Evolutionary conservation across 2,113 vertebrate genomes (phyloP), one percentile per base, ranked within the genome.

Genomic region (Chlamydotis undulata): DNA sequence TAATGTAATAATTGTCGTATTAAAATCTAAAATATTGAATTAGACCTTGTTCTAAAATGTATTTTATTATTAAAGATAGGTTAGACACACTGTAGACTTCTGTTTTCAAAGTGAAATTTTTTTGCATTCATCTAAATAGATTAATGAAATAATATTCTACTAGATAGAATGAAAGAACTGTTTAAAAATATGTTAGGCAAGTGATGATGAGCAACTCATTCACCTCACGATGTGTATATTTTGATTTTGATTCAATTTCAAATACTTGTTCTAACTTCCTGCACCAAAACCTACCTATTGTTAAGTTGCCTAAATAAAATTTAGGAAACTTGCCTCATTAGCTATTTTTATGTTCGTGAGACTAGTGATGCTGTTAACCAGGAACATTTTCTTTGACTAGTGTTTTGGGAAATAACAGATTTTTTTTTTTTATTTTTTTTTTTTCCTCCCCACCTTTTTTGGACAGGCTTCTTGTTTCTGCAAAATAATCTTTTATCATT

Each of bases 1-100:
- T 94, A 96, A 88, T 94, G 83, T 90, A 96, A 83, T 96, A 95
- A 92, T 95, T 94, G 85, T 78, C 83, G 61, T 81, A 92, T 63
- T 93, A 87, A 78, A 93, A 81, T 64, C 33, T 45, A 92, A 95
- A 94, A 96, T 78, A 87, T 19, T 92, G 64, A 78, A 93, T 84
- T 93, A 92, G 33, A 2, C 29, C 43, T 86, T 77, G 31, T 94
- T 96, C 80, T 93, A 93, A 84, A 91, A 83, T 69, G 18, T 24
- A 10, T 80, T 91, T 95, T 87, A 35, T 84, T 93, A 49, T 43
- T 93, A 60, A 26, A 78, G 64, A 35, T 86, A 64, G 49, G 19
- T 77, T 86, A 93, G 75, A 68, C 3, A 29, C 31, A 60, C 33
- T n/a, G 71, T 83, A 78, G 68, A 33, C 52, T 90, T 83, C n/a